Percentiles rank a stretch among this genome's conserved stretches.
These are phyloP conservation scores for Temnothorax ravouxi DNA, from an alignment of 2,888 invertebrate genomes.

Conservation along the genomic window DNA sequence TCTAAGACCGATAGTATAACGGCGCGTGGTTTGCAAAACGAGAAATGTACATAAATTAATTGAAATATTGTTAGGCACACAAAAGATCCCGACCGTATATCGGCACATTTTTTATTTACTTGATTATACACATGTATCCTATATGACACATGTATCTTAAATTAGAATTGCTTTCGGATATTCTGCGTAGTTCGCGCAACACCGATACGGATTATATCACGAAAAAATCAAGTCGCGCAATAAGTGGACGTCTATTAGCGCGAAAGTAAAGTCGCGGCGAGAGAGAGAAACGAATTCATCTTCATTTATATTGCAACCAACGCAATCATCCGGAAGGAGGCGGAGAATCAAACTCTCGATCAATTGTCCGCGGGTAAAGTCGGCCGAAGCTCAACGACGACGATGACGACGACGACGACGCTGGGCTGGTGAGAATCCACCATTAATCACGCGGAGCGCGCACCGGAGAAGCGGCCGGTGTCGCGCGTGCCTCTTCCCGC, in stretches of 20 bases:
- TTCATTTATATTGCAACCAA: neutral
- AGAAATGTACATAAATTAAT: too few species aligned
- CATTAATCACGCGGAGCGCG: conserved; percentile 22
- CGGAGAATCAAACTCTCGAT: conserved; percentile 12
- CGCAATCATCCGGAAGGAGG: conserved; percentile 11
- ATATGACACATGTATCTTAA: neutral
- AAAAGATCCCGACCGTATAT: too few species aligned
- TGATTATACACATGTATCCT: neutral
- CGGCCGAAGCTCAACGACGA: conserved; percentile 1
- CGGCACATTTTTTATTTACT: too few species aligned
- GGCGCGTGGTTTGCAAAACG: too few species aligned
- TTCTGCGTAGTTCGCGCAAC: neutral
- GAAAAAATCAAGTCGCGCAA: neutral
- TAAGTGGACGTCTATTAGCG: neutral
- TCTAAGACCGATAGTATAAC: too few species aligned
- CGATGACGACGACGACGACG: neutral
- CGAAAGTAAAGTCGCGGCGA: neutral
- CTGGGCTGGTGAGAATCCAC: conserved; percentile 19
- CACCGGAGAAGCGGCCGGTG: neutral
- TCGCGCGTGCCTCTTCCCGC: conserved; percentile 11
- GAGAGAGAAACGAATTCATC: neutral
- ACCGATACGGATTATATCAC: neutral
- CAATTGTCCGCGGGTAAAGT: conserved; percentile 33
- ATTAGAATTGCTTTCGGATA: neutral
- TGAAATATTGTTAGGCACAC: too few species aligned